Evolutionary conservation across 2,888 invertebrate genomes (phyloP).

Genomic region (Resseliella maxima): DNA sequence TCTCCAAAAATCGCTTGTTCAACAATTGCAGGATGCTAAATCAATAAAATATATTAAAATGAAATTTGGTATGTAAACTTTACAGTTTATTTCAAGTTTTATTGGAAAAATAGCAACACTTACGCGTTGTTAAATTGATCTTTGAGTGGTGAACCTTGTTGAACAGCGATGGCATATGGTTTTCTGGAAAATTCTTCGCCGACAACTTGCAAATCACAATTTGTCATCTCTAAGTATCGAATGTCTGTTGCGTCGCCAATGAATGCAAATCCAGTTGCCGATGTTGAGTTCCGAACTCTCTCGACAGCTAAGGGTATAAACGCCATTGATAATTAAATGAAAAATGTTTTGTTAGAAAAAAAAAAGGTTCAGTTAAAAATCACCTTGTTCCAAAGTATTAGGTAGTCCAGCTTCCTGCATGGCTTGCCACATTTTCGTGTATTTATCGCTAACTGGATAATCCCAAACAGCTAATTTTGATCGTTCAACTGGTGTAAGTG

Average conservation of each 20-base stretch:
- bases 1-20: constrained; percentile 93
- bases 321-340: constrained; percentile 64
- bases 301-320: constrained; percentile 85
- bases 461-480: constrained; percentile 98
- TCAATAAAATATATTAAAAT: background rate
- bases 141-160: constrained; percentile 93
- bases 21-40: constrained; percentile 88
- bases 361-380: background rate
- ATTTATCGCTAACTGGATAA: constrained; percentile 97
- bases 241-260: constrained; percentile 93
- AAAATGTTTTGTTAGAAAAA: too few species aligned
- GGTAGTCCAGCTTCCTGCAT: constrained; percentile 90
- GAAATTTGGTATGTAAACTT: background rate
- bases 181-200: constrained; percentile 98
- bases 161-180: constrained; percentile 96
- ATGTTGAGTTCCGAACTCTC: constrained; percentile 75
- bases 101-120: constrained; percentile 66
- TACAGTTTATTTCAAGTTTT: background rate
- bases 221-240: constrained; percentile 69
- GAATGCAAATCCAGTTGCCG: constrained; percentile 68
- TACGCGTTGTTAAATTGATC: constrained; percentile 96
- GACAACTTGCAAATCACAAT: constrained; percentile 84
- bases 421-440: constrained; percentile 98
- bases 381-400: constrained; percentile 68
- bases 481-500: constrained; percentile 86